Conservation (phyloP, 2,113 vertebrate species). For the Okapia johnstoni region DNA sequence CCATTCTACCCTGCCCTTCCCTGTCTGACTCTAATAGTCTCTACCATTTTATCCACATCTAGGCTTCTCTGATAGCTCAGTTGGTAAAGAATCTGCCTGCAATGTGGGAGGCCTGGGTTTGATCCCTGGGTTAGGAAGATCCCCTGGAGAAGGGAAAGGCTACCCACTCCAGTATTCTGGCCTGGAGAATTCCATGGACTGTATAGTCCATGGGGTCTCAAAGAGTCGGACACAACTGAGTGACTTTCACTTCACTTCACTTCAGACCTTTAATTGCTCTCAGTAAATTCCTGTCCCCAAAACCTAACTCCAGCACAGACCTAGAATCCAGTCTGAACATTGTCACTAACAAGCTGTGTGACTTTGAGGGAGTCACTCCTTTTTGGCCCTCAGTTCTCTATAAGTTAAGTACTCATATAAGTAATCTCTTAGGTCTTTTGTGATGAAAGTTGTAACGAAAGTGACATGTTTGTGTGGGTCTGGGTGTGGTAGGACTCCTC, state of each 20-base stretch:
- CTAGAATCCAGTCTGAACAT: neutral
- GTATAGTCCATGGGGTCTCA: neutral
- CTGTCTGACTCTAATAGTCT: neutral
- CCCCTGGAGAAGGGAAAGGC: neutral
- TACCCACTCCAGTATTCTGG: neutral
- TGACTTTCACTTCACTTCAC: neutral
- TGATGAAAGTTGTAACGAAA: neutral
- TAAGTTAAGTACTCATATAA: neutral
- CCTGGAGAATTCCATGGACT: neutral
- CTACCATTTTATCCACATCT: neutral
- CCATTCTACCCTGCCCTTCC: neutral
- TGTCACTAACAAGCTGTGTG: neutral
- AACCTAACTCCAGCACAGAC: neutral
- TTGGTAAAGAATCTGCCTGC: neutral
- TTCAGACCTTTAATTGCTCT: neutral
- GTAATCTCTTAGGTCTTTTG: neutral
- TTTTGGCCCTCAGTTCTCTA: neutral
- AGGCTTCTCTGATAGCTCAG: neutral
- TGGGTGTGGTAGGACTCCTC: neutral
- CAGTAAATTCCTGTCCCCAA: neutral
- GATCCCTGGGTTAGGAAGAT: neutral
- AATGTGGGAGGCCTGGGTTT: neutral
- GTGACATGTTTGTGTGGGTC: neutral
- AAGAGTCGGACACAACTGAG: neutral
- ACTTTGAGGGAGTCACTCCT: neutral